Conservation (phyloP, 2,888 invertebrate species). For the Notodonta ziczac region DNA sequence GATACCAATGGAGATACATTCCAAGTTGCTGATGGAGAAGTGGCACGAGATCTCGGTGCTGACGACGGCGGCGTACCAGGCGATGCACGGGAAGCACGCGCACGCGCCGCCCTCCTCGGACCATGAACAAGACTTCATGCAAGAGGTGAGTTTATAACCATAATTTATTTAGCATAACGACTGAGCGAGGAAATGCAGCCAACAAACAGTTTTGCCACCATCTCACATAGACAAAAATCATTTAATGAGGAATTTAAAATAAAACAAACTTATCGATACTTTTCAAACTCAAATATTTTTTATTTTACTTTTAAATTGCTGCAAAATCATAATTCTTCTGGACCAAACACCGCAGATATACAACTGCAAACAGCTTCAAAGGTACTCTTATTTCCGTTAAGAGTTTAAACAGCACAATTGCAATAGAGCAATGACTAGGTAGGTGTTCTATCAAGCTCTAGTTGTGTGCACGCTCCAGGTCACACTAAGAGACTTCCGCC, state of each 20-base stretch:
- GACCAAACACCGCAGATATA: constrained; percentile 5
- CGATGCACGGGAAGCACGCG: constrained; percentile 90
- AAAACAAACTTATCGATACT: no score
- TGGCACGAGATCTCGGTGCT: constrained; percentile 98
- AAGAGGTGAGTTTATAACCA: constrained; percentile 87
- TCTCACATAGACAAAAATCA: no score
- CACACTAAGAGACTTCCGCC: constrained; percentile 80
- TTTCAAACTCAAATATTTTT: no score
- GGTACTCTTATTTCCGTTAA: not conserved
- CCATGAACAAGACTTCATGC: constrained; percentile 91
- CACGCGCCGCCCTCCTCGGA: constrained; percentile 76
- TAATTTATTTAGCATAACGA: no score
- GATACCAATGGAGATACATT: constrained; percentile 97
- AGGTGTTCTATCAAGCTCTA: constrained; percentile 49
- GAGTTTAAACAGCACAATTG: constrained; percentile 11
- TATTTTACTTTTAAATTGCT: no score
- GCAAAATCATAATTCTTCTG: no score
- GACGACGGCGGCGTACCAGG: constrained; percentile 97
- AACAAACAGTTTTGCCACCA: no score
- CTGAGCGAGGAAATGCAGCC: no score
- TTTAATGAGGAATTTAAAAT: no score
- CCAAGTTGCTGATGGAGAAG: constrained; percentile 97
- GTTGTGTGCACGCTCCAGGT: constrained; percentile 60
- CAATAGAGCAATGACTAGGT: constrained; percentile 20
- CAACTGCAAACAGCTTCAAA: not conserved